Evolutionary conservation across 2,888 invertebrate genomes (phyloP), one percentile per base, ranked within the genome.

Genomic region (Polylopha cassiicola): DNA sequence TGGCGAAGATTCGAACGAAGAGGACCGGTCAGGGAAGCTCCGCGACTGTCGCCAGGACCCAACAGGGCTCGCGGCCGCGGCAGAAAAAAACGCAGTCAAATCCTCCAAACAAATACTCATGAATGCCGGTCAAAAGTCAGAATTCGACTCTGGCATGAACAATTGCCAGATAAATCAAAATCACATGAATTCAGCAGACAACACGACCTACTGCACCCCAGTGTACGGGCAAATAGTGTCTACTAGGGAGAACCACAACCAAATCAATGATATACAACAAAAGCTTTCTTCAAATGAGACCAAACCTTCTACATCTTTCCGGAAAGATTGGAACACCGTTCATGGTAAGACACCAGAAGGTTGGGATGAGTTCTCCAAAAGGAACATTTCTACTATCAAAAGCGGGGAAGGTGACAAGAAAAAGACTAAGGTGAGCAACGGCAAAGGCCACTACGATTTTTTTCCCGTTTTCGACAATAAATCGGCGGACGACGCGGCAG

Each of bases 61-160:
- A 1, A 65, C 70, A 2, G 65, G 61, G 27, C 70, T 63, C 46
- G 51, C 51, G 18, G 54, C 59, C 8, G 58, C 54, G 30, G 62
- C 62, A 5, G 73, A 72, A 8, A 81, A 78, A 48, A 72, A 63
- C 47, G 53, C 62, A 2, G 60, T 82, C 0, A 85, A 85, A 58
- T 85, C 85, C 4, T 85, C 85, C 5, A 85, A 84, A 48, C 85
- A 84, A 56, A 84, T 85, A 48, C 73, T 85, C 16, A 58, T 81
- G 47, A 85, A 85, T 39, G 84, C 85, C 1, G 85, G 85, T 6
- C 85, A 85, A 41, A 84, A 82, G 44, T 85, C 85, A 0, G 85
- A 85, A 44, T 85, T 85, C 41, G 85, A 84, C 49, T 84, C 84
- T 0, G 85, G 85, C 5, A 85, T 85, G 84, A 85, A 85, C 61